Conservation (phyloP, 2,888 invertebrate species). For the Acleris emargana region DNA sequence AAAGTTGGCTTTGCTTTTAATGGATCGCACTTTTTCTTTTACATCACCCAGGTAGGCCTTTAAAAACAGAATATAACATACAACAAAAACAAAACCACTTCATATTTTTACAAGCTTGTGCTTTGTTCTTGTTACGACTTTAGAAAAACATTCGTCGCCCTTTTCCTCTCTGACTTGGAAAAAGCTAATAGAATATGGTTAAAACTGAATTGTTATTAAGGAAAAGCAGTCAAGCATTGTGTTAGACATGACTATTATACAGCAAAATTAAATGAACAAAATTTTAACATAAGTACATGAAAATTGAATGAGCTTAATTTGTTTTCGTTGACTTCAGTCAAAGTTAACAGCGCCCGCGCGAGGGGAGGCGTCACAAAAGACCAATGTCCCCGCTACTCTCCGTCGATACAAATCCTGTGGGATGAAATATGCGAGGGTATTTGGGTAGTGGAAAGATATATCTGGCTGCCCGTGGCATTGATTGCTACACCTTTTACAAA, state of each 20-base stretch:
- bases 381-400: constrained; percentile 66
- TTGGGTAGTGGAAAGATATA: constrained; percentile 32
- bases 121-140: not conserved
- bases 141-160: no score
- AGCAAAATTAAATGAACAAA: constrained; percentile 16
- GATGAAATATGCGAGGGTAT: constrained; percentile 59
- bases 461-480: constrained; percentile 10
- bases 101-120: no score
- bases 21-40: constrained; percentile 43
- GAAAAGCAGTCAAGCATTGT: no score
- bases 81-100: no score
- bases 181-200: no score
- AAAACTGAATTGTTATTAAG: no score
- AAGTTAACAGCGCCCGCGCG: constrained; percentile 28
- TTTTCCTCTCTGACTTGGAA: no score
- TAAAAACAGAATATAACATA: no score
- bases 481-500: no score
- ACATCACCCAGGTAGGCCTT: constrained; percentile 12
- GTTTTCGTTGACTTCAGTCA: constrained; percentile 13
- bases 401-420: constrained; percentile 67
- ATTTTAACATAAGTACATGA: constrained; percentile 40
- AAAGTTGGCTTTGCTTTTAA: constrained; percentile 48
- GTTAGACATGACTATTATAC: no score
- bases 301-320: constrained; percentile 48
- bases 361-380: constrained; percentile 51